Evolutionary conservation across 2,888 invertebrate species (phyloP).

Genomic region (Volucella inflata): DNA sequence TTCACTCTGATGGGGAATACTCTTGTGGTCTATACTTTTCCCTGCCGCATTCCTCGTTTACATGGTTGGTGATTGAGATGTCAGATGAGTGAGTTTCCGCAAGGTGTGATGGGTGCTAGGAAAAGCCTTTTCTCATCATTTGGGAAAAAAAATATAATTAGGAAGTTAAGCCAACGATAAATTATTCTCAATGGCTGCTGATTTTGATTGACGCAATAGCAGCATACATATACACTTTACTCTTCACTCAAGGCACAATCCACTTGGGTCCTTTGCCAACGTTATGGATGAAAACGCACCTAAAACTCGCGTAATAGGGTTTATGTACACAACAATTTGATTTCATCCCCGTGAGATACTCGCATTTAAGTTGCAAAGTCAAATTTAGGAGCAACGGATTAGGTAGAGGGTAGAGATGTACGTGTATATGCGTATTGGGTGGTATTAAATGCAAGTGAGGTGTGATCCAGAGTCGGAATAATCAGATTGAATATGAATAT

Average conservation of each 20-base stretch:
- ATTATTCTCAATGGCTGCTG: constrained; percentile 27
- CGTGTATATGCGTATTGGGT: background rate
- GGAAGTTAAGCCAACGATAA: constrained; percentile 30
- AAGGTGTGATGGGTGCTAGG: too few species aligned
- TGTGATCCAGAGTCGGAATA: background rate
- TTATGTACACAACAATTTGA: constrained; percentile 26
- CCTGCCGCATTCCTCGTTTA: background rate
- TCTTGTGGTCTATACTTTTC: background rate
- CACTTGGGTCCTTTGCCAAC: background rate
- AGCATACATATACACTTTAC: background rate
- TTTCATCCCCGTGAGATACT: background rate
- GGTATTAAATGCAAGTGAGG: background rate
- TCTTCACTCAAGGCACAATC: background rate
- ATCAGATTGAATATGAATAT: background rate
- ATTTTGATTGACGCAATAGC: constrained; percentile 57
- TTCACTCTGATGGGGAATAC: constrained; percentile 15
- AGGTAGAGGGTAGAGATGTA: too few species aligned
- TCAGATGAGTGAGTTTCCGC: constrained; percentile 11
- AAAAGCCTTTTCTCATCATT: too few species aligned
- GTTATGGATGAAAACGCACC: too few species aligned
- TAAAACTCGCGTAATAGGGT: constrained; percentile 17
- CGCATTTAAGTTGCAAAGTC: background rate
- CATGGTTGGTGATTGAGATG: constrained; percentile 33
- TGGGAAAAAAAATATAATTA: constrained; percentile 55
- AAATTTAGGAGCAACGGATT: background rate